These are phyloP conservation scores for Poeciliopsis infans DNA, from an alignment of 2,797 vertebrate species.

Conservation along the genomic window DNA sequence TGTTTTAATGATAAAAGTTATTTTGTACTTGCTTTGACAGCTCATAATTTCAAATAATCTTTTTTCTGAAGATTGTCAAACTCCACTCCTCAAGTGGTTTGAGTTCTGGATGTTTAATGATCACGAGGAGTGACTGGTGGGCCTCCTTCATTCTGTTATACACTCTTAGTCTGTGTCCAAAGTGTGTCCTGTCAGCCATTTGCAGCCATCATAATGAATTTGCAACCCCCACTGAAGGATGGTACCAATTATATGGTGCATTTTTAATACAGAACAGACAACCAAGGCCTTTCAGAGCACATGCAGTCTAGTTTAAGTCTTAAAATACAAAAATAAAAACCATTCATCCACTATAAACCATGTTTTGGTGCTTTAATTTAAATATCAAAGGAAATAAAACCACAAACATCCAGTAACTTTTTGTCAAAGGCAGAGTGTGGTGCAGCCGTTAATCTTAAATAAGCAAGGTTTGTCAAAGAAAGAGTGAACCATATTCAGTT, in stretches of 20 bases:
- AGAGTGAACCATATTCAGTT: background rate
- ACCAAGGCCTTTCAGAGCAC: background rate
- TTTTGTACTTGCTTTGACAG: background rate
- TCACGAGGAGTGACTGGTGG: background rate
- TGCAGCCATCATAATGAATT: background rate
- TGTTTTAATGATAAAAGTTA: background rate
- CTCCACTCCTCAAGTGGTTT: background rate
- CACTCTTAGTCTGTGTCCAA: background rate
- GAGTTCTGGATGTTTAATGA: background rate
- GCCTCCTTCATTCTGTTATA: background rate
- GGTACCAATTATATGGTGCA: background rate
- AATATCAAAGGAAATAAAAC: background rate
- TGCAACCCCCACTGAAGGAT: background rate
- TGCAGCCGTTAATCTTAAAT: background rate
- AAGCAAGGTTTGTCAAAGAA: background rate
- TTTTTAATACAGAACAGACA: background rate
- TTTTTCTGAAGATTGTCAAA: background rate
- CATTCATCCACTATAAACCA: background rate
- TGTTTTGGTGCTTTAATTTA: background rate
- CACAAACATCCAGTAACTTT: background rate
- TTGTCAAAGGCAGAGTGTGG: background rate
- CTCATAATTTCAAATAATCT: background rate
- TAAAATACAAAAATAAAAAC: background rate
- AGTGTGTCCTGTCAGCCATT: background rate
- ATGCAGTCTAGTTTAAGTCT: background rate